Evolutionary conservation across 2,797 vertebrate genomes (phyloP), one percentile per base, ranked within the genome.

Genomic region (Coluber constrictor): DNA sequence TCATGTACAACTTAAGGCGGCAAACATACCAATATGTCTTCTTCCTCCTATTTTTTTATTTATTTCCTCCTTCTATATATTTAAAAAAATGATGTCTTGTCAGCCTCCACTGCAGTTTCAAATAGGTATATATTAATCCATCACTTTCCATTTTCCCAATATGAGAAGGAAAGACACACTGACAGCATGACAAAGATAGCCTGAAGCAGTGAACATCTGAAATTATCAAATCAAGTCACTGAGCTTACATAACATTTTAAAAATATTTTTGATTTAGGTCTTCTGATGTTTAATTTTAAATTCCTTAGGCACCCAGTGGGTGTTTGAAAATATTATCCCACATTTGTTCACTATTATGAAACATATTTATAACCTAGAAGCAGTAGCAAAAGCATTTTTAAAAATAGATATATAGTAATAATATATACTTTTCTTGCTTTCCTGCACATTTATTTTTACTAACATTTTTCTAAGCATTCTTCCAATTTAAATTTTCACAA

Each of bases 241-340:
- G 93, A 94, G 29, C 86, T 66, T 91, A 93, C 2, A 90, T 93
- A 94, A 87, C 91, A 55, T 86, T 94, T 90, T 94, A 2, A 79
- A 0, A 93, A 94, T 91, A 90, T 94, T 90, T 93, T 90, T 92
- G 5, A 32, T 94, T 94, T 87, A 90, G 43, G 90, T 51, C 66
- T 87, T 93, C 55, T 93, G 88, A n/a, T 94, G 92, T 87, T 92
- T 96, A 92, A 94, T 95, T 95, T 94, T 74, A 94, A 37, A 54
- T 83, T 51, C 51, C 63, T 90, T 93, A 94, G 88, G 54, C 60
- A 94, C 1, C 0, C 8, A 90, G 51, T 16, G 6, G 3, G 11
- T 87, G 13, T 93, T 90, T 92, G 55, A 27, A 92, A 94, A 95
- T 25, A 90, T 1, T 16, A 91, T 94, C 93, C 83, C 94, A 43